phyloP scores from a whole-genome alignment of 2,888 invertebrate genomes.

The Clostera curtula region DNA sequence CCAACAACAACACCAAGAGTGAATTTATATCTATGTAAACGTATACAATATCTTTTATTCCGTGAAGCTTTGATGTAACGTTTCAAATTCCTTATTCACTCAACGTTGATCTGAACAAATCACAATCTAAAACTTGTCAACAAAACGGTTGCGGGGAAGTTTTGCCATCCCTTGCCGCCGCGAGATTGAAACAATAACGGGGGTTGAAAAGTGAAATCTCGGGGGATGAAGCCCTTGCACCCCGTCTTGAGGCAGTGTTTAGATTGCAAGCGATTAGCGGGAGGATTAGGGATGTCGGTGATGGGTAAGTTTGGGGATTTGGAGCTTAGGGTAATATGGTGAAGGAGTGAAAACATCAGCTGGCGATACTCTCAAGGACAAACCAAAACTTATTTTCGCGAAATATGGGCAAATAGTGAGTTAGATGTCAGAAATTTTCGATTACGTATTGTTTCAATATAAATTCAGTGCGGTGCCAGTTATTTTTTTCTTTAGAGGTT shows the following conservation, averaged over 20 bases:
- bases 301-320: background rate
- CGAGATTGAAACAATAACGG: slow-evolving; percentile 70
- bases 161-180: slow-evolving; percentile 21
- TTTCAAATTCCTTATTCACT: too few species aligned
- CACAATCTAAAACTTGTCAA: slow-evolving; percentile 11
- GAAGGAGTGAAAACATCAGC: slow-evolving; percentile 1
- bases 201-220: slow-evolving; percentile 47
- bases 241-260: slow-evolving; percentile 11
- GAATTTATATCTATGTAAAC: too few species aligned
- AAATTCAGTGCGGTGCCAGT: too few species aligned
- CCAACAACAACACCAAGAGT: too few species aligned
- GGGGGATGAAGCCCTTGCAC: slow-evolving; percentile 23
- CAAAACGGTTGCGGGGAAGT: slow-evolving; percentile 36
- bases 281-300: background rate
- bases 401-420: too few species aligned
- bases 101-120: too few species aligned
- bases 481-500: too few species aligned
- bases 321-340: background rate
- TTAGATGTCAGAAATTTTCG: too few species aligned
- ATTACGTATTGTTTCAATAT: too few species aligned
- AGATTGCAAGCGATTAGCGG: slow-evolving; percentile 14
- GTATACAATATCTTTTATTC: too few species aligned
- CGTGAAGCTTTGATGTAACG: too few species aligned
- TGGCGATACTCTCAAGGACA: background rate
- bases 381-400: too few species aligned